Percentiles rank a stretch among this genome's conserved stretches.
These are phyloP conservation scores for Acanthurus tractus DNA, from an alignment of 2,797 vertebrate species.

Conservation along the genomic window DNA sequence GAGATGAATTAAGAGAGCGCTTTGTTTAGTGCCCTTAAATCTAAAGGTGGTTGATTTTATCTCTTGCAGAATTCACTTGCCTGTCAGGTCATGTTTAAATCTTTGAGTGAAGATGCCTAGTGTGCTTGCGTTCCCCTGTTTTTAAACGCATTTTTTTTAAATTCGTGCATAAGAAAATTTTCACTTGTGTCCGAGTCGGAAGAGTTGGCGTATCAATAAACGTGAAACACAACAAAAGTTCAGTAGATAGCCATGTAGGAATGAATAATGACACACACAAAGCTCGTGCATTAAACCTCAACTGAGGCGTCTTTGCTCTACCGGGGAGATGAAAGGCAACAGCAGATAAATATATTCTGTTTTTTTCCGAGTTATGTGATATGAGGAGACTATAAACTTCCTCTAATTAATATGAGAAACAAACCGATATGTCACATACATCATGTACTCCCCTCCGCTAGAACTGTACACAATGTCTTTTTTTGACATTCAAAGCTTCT, in stretches of 20 bases:
- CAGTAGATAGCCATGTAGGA: neutral
- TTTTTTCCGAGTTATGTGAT: neutral
- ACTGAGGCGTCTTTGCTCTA: neutral
- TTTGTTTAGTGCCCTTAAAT: too few species aligned
- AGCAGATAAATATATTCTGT: neutral
- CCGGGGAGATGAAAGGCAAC: too few species aligned
- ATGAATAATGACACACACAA: neutral
- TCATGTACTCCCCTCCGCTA: too few species aligned
- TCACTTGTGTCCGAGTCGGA: neutral
- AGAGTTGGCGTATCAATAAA: neutral
- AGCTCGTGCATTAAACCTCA: neutral
- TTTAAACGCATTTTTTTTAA: neutral
- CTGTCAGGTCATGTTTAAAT: neutral
- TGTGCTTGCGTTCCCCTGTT: neutral
- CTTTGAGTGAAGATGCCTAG: neutral
- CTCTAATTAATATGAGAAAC: neutral
- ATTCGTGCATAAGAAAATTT: neutral
- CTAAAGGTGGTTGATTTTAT: too few species aligned
- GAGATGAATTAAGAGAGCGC: too few species aligned
- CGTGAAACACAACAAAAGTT: neutral
- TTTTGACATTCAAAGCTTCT: too few species aligned
- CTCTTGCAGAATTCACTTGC: too few species aligned
- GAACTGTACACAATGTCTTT: too few species aligned
- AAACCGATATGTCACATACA: neutral
- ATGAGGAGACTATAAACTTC: neutral